Conservation (phyloP, 2,888 invertebrate genomes). For the Deroplatys truncata region DNA sequence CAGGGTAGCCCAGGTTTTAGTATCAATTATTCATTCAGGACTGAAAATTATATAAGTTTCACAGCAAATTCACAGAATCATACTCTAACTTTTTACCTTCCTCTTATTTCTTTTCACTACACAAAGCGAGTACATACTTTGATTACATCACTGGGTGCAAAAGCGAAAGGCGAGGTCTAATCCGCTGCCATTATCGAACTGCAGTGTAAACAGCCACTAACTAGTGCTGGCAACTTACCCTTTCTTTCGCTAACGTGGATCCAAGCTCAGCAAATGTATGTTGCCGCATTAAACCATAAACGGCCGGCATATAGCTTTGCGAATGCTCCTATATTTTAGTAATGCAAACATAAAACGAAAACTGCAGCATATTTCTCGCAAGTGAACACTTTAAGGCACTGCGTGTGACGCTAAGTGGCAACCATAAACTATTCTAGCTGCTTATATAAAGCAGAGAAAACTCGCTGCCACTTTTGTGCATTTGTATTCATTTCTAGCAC, state of each 20-base stretch:
- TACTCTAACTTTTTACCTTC: no score
- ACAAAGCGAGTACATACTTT: no score
- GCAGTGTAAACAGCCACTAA: background rate
- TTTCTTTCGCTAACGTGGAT: background rate
- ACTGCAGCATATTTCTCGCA: background rate
- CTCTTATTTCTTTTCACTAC: no score
- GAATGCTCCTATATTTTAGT: background rate
- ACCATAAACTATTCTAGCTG: background rate
- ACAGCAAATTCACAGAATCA: no score
- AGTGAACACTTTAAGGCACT: background rate
- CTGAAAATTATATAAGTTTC: no score
- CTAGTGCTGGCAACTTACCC: background rate
- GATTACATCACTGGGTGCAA: background rate
- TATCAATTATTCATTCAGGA: no score
- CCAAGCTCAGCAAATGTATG: background rate
- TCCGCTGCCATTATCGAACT: background rate
- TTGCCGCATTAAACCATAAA: background rate
- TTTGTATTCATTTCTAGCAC: background rate
- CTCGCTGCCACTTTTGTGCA: background rate
- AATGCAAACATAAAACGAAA: background rate
- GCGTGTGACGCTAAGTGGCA: background rate
- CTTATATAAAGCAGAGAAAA: background rate
- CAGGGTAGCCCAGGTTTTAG: no score
- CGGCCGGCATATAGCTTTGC: background rate
- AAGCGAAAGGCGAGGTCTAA: background rate